These are phyloP conservation scores for Aplidium turbinatum DNA, from an alignment of 23 tunicate species.

Conservation along the genomic window DNA sequence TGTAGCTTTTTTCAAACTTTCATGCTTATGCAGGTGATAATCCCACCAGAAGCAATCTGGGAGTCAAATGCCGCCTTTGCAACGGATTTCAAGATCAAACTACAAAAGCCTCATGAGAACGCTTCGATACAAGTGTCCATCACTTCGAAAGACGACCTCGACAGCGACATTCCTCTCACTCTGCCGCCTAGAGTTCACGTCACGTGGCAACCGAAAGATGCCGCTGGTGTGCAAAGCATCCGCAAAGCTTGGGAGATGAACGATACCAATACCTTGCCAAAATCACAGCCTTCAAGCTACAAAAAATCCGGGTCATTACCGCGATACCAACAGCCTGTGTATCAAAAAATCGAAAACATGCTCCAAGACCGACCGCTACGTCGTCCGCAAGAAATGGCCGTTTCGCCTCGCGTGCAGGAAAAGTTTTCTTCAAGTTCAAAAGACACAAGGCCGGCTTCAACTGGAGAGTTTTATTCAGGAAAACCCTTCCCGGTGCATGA, in stretches of 20 bases:
- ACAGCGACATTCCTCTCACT: constrained; percentile 83
- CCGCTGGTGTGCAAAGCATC: constrained; percentile 79
- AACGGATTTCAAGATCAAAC: constrained; percentile 65
- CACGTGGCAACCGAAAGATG: constrained; percentile 81
- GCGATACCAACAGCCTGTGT: constrained; percentile 60
- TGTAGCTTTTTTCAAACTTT: too few relatives aligned
- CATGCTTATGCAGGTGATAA: constrained; percentile 45
- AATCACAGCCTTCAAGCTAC: constrained; percentile 7
- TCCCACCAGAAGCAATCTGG: constrained; percentile 86
- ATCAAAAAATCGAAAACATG: constrained; percentile 31
- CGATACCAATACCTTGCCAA: constrained; percentile 48
- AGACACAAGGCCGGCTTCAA: background rate
- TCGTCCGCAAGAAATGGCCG: background rate
- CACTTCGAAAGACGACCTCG: constrained; percentile 81
- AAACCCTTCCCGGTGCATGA: constrained; percentile 38
- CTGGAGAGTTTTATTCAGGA: constrained; percentile 5
- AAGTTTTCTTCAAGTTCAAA: background rate
- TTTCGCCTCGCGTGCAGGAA: background rate
- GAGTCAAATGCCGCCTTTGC: constrained; percentile 74
- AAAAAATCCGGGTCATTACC: constrained; percentile 67
- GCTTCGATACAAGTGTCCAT: constrained; percentile 52
- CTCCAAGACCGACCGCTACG: constrained; percentile 8
- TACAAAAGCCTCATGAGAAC: constrained; percentile 42
- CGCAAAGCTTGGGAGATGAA: constrained; percentile 79
- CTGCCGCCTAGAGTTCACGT: constrained; percentile 70